Percentiles rank a stretch among this genome's conserved stretches.
phyloP scores from a whole-genome alignment of 1,140 invertebrate genomes.

The Hirudo medicinalis region DNA sequence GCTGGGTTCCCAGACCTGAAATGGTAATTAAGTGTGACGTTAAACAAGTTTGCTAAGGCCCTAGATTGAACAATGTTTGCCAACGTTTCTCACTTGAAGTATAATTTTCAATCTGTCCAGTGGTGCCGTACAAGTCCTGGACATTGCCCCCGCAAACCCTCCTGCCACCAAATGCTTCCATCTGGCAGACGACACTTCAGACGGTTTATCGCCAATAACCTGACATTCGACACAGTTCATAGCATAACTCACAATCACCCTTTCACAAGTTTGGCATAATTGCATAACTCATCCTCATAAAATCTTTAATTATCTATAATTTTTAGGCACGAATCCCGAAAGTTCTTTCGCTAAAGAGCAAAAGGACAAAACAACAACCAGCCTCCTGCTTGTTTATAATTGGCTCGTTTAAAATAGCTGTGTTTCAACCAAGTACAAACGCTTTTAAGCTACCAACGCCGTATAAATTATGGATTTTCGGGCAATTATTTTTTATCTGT shows the following conservation, averaged over 20 bases:
- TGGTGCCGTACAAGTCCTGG: conserved; percentile 88
- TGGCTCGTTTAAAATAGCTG: too few relatives aligned
- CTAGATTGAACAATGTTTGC: background rate
- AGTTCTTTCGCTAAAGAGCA: too few relatives aligned
- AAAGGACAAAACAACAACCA: too few relatives aligned
- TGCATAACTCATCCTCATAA: too few relatives aligned
- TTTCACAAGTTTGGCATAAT: too few relatives aligned
- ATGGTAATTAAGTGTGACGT: background rate
- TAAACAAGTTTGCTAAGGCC: background rate
- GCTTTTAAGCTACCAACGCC: too few relatives aligned
- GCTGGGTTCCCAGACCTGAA: background rate
- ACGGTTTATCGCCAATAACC: background rate
- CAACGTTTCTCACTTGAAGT: conserved; percentile 50
- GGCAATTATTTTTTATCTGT: too few relatives aligned
- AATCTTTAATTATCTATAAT: too few relatives aligned
- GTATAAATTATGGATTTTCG: too few relatives aligned
- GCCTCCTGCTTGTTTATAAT: too few relatives aligned
- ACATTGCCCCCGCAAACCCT: conserved; percentile 86
- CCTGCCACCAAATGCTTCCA: conserved; percentile 93
- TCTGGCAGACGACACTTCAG: conserved; percentile 49
- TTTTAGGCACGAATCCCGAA: too few relatives aligned
- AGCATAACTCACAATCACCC: background rate
- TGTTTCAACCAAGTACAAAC: too few relatives aligned
- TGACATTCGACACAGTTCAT: conserved; percentile 5
- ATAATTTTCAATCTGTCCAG: conserved; percentile 95